Percentiles rank a stretch among this genome's conserved stretches.
Evolutionary conservation across 2,888 invertebrate species (phyloP).

Genomic region (Microctonus aethiopoides): DNA sequence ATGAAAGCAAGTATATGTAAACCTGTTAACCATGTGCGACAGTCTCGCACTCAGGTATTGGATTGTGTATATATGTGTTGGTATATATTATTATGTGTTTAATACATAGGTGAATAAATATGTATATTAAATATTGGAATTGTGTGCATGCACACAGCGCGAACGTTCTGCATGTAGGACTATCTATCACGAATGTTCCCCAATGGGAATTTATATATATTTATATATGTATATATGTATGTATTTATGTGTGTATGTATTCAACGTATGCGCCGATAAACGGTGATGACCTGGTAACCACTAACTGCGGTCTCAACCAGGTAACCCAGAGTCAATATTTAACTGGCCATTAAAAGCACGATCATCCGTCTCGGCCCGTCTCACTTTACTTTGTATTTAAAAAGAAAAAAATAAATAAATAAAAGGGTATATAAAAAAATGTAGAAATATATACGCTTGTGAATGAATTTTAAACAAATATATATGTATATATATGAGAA

Average conservation of each 20-base stretch:
- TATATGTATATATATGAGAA: too few species aligned
- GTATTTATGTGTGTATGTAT: too few species aligned
- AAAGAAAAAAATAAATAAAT: not conserved
- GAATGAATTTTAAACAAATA: too few species aligned
- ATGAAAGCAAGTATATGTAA: not conserved
- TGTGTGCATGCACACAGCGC: not conserved
- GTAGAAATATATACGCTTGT: too few species aligned
- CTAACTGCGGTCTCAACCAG: constrained; percentile 39
- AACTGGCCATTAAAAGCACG: constrained; percentile 52
- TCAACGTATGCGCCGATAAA: constrained; percentile 41
- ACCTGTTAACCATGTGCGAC: not conserved
- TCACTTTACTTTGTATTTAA: not conserved
- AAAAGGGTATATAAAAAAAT: not conserved
- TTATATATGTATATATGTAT: constrained; percentile 5
- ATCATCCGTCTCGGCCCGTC: constrained; percentile 41
- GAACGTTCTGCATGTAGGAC: constrained; percentile 12
- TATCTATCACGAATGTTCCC: constrained; percentile 26
- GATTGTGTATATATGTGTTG: not conserved
- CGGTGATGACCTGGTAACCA: constrained; percentile 46
- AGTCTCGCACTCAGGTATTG: not conserved
- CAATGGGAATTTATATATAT: constrained; percentile 15
- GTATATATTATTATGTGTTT: not conserved
- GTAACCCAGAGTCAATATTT: constrained; percentile 56
- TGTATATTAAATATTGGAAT: too few species aligned
- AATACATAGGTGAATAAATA: not conserved